phyloP scores from a whole-genome alignment of 2,797 vertebrate species.

The Paramormyrops hopkinsi region DNA sequence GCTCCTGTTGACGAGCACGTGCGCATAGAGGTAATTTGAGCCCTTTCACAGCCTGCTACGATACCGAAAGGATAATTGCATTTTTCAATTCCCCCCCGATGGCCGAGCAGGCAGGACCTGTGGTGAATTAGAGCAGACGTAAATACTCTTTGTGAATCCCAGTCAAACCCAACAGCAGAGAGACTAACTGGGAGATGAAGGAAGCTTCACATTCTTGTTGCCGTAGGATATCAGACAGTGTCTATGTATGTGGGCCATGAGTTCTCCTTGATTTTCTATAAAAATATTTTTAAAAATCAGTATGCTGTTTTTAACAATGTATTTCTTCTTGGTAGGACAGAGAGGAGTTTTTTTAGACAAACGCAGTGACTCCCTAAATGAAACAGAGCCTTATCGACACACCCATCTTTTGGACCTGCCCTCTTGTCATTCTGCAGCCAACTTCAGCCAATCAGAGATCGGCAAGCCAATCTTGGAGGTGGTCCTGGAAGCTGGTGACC shows the following conservation, averaged over 20 bases:
- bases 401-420: background rate
- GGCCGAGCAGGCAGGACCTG: background rate
- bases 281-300: background rate
- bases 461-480: slow-evolving; percentile 79
- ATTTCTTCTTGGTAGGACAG: background rate
- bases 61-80: background rate
- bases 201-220: background rate
- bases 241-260: background rate
- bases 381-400: background rate
- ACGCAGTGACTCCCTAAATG: background rate
- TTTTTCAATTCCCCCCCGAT: background rate
- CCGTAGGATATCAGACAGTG: background rate
- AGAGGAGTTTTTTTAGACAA: background rate
- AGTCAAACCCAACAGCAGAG: background rate
- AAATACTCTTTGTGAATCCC: background rate
- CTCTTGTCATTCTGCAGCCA: slow-evolving; percentile 50
- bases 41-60: background rate
- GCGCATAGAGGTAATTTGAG: background rate
- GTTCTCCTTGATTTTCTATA: background rate
- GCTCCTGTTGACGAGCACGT: background rate
- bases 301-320: background rate
- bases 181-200: background rate
- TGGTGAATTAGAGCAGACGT: background rate
- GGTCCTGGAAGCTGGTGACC: slow-evolving; percentile 83
- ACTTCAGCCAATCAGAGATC: slow-evolving; percentile 74